Base-by-base conservation (phyloP, 2,113 vertebrate genomes). In the Struthidea cinerea region DNA sequence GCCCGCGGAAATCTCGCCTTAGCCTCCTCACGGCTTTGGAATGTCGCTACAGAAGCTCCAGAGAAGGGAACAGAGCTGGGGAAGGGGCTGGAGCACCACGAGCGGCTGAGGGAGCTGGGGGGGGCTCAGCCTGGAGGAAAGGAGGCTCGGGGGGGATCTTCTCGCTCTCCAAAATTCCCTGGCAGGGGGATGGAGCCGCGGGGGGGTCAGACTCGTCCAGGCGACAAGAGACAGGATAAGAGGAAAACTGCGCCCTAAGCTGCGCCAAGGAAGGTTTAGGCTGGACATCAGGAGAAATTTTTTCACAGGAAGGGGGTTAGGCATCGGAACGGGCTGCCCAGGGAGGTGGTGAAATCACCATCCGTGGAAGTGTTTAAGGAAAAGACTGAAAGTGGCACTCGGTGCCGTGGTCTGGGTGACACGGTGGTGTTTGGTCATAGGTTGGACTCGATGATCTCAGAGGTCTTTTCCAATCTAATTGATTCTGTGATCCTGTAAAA, bases 121-220 rank as follows among this genome's bases (percentile, higher is more conserved):
- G 46, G 21, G 33, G 35, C 49, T 80, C 35, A 42, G 59, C 50
- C 14, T 13, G 32, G 26, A 35, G 42, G 1, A 42, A 35, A 64
- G 21, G 76, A n/a, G 59, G 32, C 0, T 57, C 52, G 3, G 44
- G 32, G 18, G 35, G 18, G 8, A 42, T 4, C 9, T 42, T 22
- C 2, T 37, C 1, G 8, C 42, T 37, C 16, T 12, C 3, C 37
- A 3, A 28, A 39, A 0, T 7, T 37, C 52, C 59, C 19, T 6
- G 86, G 7, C 44, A 11, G 77, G 37, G 67, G 52, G 13, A 16
- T 9, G 46, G 27, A n/a, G 28, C 28, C 3, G 28, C 3, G 10
- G 3, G 6, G 8, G 30, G 30, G 3, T 30, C 53, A 4, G 13
- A 7, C 3, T n/a, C 33, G 39, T 35, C 9, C 46, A 2, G 39